Conservation (phyloP, 2,797 vertebrate genomes). For the Caiman crocodilus region DNA sequence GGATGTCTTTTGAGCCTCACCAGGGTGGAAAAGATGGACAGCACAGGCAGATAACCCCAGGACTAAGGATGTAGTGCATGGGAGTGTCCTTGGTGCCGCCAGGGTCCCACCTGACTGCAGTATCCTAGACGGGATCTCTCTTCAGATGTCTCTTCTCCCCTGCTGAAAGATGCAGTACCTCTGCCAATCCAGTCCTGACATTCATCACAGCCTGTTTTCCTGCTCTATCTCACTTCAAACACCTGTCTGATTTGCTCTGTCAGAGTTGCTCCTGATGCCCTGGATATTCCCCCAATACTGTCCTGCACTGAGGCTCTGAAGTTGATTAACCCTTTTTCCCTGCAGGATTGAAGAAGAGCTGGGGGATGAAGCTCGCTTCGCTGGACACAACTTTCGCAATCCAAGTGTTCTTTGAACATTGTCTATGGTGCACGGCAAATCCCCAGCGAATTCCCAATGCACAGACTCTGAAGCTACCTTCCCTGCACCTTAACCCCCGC, state of each 20-base stretch:
- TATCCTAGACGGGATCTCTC: accelerated
- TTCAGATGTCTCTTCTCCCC: neutral
- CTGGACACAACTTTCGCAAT: slow-evolving; percentile 95
- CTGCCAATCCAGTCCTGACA: neutral
- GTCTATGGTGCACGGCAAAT: slow-evolving; percentile 37
- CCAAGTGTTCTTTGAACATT: slow-evolving; percentile 89
- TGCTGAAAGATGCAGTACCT: neutral
- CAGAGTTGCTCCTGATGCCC: accelerated
- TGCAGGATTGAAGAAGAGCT: slow-evolving; percentile 95
- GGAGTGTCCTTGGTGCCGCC: neutral
- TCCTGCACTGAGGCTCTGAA: neutral
- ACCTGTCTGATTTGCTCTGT: neutral
- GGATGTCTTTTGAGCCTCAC: accelerated
- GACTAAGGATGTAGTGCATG: neutral
- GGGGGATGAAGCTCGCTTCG: slow-evolving; percentile 92
- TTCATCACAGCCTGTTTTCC: neutral
- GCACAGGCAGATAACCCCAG: neutral
- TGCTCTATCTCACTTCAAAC: too few species aligned
- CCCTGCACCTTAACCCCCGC: slow-evolving; percentile 48
- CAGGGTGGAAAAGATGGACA: neutral
- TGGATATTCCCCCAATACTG: neutral
- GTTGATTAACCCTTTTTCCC: neutral
- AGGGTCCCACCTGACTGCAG: neutral
- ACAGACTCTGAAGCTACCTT: slow-evolving; percentile 68
- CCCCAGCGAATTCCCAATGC: slow-evolving; percentile 65